phyloP scores from a whole-genome alignment of 1,140 invertebrate genomes.

The Leptestheria dahalacensis region DNA sequence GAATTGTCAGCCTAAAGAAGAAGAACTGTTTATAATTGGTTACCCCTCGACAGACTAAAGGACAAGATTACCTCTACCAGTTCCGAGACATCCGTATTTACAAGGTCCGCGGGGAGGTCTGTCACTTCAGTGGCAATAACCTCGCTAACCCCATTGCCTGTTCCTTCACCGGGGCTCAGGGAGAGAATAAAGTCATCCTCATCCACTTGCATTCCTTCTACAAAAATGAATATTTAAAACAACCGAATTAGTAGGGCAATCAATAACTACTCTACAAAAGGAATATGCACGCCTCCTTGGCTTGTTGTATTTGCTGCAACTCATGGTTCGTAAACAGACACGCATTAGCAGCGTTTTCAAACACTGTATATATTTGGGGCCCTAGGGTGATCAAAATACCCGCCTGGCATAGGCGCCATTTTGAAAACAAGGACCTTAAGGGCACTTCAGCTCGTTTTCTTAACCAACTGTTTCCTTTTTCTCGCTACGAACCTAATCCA shows the following conservation, averaged over 20 bases:
- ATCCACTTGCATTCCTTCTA: background rate
- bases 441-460: background rate
- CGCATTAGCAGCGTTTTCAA: background rate
- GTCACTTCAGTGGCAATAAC: background rate
- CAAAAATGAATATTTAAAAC: background rate
- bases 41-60: no score
- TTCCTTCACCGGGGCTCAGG: background rate
- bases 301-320: no score
- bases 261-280: no score
- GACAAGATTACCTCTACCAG: background rate
- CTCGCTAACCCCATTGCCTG: background rate
- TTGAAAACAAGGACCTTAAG: background rate
- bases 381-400: background rate
- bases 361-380: background rate
- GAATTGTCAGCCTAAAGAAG: conserved; percentile 11
- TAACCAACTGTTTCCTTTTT: background rate
- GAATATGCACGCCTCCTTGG: no score
- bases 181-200: background rate
- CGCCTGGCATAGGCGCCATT: background rate
- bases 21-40: no score
- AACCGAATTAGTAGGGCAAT: no score
- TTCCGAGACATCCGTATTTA: background rate
- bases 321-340: no score
- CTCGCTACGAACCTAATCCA: no score
- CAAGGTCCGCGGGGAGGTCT: background rate